A percentile compares a stretch with the other conserved stretches of the same genome.
Conservation (phyloP, 2,888 invertebrate genomes). For the Lasioglossum oenotherae region DNA sequence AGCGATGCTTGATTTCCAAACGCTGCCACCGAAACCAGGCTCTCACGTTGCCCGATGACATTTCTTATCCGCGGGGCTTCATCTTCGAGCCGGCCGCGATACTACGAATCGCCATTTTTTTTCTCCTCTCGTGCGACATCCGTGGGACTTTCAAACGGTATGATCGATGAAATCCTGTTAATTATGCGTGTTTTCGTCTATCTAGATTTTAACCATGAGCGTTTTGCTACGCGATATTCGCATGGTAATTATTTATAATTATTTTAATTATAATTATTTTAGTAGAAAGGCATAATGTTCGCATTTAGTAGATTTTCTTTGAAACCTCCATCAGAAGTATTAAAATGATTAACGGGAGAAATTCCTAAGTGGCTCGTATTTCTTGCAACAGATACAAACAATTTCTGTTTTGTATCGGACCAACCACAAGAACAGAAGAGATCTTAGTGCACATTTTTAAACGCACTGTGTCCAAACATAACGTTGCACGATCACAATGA, state of each 20-base stretch:
- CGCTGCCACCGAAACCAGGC: constrained; percentile 60
- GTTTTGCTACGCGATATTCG: too few species aligned
- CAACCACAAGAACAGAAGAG: too few species aligned
- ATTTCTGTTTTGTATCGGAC: too few species aligned
- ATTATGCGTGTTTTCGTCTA: neutral
- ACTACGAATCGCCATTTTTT: neutral
- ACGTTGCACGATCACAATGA: neutral
- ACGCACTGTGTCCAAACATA: neutral
- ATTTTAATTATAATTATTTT: too few species aligned
- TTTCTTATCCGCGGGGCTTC: constrained; percentile 39
- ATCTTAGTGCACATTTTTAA: neutral
- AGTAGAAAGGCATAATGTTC: too few species aligned
- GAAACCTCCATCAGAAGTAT: too few species aligned
- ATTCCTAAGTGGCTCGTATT: too few species aligned
- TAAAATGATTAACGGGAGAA: too few species aligned
- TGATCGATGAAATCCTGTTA: neutral
- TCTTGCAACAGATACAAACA: too few species aligned
- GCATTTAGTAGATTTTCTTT: too few species aligned
- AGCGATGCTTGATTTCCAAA: constrained; percentile 57
- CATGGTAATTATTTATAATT: too few species aligned
- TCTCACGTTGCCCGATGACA: constrained; percentile 32
- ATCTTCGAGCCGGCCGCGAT: constrained; percentile 3
- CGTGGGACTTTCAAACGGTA: neutral
- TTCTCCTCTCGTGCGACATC: neutral
- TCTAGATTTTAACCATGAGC: neutral